Evolutionary conservation across 1,140 invertebrate species (phyloP).

Genomic region (Oncopeltus fasciatus): DNA sequence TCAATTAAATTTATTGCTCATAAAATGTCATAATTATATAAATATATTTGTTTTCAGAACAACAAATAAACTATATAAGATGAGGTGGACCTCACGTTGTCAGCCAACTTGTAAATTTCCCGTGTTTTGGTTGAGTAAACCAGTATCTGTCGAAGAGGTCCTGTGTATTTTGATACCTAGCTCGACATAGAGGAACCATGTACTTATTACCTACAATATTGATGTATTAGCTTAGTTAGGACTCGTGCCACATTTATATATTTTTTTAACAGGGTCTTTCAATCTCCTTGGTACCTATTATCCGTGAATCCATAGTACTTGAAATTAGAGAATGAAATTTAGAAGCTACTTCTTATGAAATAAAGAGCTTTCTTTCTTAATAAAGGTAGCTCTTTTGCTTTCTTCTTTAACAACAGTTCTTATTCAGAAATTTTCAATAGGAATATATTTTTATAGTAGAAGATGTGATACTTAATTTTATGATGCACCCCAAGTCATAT

Average conservation of each 20-base stretch:
- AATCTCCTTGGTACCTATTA: background rate
- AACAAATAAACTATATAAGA: slow-evolving; percentile 6
- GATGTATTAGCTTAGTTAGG: slow-evolving; percentile 15
- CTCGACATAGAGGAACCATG: slow-evolving; percentile 23
- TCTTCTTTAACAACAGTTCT: too few relatives aligned
- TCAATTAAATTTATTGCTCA: too few relatives aligned
- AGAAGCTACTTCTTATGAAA: too few relatives aligned
- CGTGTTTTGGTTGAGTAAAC: slow-evolving; percentile 1
- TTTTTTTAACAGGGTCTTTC: background rate
- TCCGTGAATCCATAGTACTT: too few relatives aligned
- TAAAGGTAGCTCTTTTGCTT: too few relatives aligned
- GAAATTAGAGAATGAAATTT: too few relatives aligned
- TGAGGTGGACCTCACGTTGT: slow-evolving; percentile 13
- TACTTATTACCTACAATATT: slow-evolving; percentile 15
- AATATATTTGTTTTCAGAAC: slow-evolving; percentile 7
- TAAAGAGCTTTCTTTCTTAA: too few relatives aligned
- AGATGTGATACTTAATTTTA: too few relatives aligned
- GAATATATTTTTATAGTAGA: too few relatives aligned
- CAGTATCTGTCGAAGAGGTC: slow-evolving; percentile 10
- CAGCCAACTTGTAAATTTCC: slow-evolving; percentile 22
- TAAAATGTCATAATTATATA: too few relatives aligned
- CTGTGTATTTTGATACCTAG: slow-evolving; percentile 24
- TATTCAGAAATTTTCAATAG: too few relatives aligned
- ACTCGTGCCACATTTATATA: slow-evolving; percentile 17
- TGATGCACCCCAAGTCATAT: too few relatives aligned